Conservation (phyloP, 2,113 vertebrate species). For the Alligator sinensis region DNA sequence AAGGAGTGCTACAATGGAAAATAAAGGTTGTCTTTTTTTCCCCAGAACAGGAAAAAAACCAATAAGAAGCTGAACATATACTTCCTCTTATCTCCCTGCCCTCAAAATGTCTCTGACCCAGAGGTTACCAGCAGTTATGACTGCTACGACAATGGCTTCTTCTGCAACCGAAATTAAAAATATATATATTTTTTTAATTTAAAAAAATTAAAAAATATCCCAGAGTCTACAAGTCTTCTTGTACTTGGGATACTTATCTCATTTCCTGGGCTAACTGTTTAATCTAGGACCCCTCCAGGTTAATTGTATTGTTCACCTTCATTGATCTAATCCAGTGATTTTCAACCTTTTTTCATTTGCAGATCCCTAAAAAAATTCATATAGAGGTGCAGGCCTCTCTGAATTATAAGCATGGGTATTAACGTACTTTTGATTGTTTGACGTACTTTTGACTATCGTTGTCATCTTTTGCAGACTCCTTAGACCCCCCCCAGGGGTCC, state of each 20-base stretch:
- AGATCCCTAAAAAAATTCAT: too few species aligned
- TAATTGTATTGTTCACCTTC: too few species aligned
- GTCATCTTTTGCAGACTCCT: too few species aligned
- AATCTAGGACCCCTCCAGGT: too few species aligned
- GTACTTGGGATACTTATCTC: not conserved
- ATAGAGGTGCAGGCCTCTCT: too few species aligned
- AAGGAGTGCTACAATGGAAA: slow-evolving; percentile 12
- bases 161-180: slow-evolving; percentile 45
- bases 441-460: too few species aligned
- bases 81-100: not conserved
- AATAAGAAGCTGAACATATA: not conserved
- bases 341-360: too few species aligned
- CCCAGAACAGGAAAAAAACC: not conserved
- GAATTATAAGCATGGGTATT: too few species aligned
- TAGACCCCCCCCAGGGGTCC: too few species aligned
- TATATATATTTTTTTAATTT: slow-evolving; percentile 8
- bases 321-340: too few species aligned
- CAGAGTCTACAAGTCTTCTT: not conserved
- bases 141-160: not conserved
- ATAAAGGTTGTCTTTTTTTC: slow-evolving; percentile 1
- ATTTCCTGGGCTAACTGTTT: too few species aligned
- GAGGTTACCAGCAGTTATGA: slow-evolving; percentile 41
- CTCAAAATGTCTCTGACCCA: not conserved
- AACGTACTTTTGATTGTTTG: too few species aligned
- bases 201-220: not conserved